Percentiles rank a stretch among this genome's conserved stretches.
Conservation (phyloP, 2,888 invertebrate genomes). For the Leuctra nigra region DNA sequence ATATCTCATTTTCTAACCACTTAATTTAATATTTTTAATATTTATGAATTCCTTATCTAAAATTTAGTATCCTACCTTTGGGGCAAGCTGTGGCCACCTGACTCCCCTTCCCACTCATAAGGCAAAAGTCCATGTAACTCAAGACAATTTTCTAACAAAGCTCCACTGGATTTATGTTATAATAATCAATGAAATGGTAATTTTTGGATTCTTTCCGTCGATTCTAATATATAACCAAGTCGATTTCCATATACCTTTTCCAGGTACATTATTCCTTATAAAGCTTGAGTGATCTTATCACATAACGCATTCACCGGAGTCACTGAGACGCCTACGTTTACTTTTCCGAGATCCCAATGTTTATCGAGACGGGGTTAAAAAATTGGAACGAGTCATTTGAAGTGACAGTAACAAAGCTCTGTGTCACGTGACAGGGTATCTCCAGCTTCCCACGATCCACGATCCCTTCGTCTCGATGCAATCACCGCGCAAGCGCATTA, state of each 20-base stretch:
- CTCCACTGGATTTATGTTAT: not conserved
- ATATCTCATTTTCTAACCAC: too few species aligned
- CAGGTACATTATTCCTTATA: slow-evolving; percentile 4
- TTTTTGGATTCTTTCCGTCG: not conserved
- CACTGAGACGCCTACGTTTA: slow-evolving; percentile 11
- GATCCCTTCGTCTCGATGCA: not conserved
- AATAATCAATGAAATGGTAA: slow-evolving; percentile 16
- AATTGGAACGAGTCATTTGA: slow-evolving; percentile 9
- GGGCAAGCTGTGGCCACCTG: not conserved
- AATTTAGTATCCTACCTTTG: too few species aligned
- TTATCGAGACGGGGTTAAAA: not conserved
- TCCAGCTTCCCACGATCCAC: too few species aligned
- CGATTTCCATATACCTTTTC: slow-evolving; percentile 7
- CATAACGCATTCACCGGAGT: not conserved
- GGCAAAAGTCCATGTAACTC: not conserved
- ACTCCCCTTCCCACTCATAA: not conserved
- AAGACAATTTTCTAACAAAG: not conserved
- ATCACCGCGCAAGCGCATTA: not conserved
- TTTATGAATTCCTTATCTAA: too few species aligned
- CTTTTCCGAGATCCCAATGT: not conserved
- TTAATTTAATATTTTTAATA: too few species aligned
- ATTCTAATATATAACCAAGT: not conserved
- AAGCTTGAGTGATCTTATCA: slow-evolving; percentile 9
- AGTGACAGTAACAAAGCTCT: slow-evolving; percentile 15
- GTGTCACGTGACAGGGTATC: not conserved